These are phyloP conservation scores for Cancer borealis DNA, from an alignment of 2,888 invertebrate genomes.

Conservation along the genomic window DNA sequence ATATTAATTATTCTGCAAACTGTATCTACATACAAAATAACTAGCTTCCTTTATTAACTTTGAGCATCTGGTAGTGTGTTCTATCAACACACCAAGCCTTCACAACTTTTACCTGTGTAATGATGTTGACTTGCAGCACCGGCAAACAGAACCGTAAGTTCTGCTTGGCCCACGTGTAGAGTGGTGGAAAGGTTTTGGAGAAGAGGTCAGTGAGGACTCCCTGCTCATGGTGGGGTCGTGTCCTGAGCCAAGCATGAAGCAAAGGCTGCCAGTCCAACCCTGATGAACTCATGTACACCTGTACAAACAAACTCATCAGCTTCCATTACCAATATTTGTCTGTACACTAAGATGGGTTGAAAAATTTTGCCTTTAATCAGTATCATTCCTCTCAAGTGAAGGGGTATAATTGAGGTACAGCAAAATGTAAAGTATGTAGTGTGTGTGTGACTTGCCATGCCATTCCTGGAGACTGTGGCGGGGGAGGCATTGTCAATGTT, in stretches of 20 bases:
- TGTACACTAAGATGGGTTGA: neutral
- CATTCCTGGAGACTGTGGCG: slow-evolving; percentile 96
- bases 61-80: neutral
- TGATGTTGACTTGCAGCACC: slow-evolving; percentile 93
- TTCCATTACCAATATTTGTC: neutral
- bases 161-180: slow-evolving; percentile 92
- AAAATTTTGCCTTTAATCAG: neutral
- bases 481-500: slow-evolving; percentile 99
- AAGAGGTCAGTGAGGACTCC: slow-evolving; percentile 87
- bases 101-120: slow-evolving; percentile 83
- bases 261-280: slow-evolving; percentile 96
- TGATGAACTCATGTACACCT: slow-evolving; percentile 97
- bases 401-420: neutral
- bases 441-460: slow-evolving; percentile 84
- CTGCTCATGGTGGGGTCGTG: slow-evolving; percentile 82
- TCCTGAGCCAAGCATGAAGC: slow-evolving; percentile 90
- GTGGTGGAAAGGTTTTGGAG: slow-evolving; percentile 86
- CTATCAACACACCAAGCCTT: neutral
- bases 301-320: neutral
- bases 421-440: neutral
- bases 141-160: slow-evolving; percentile 90
- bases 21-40: neutral
- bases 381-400: neutral
- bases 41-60: neutral
- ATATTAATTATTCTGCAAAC: neutral